Base-by-base conservation (phyloP, 1,140 invertebrate genomes). In the Scaptomyza graminum region DNA sequence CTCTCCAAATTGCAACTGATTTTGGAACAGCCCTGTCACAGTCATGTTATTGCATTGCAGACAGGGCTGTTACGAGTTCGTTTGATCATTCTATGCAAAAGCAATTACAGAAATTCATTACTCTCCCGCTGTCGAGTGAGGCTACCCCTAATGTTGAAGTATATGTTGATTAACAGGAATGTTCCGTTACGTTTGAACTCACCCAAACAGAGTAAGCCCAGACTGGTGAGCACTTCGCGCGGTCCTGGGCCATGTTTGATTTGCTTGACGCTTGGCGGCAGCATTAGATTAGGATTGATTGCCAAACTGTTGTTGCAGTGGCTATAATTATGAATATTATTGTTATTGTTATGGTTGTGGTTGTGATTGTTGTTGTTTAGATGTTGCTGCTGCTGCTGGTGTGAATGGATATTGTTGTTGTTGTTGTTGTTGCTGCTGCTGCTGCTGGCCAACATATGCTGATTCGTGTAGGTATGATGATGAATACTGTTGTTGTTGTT, bases 181-280 rank as follows among this genome's bases (percentile, higher is more conserved):
- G 28, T 22, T 22, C 2, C 5, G 0, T 28, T 5, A 28, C 12
- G 8, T 1, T 31, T 16, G 28, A 7, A 31, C 79, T 87, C 54
- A 92, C 91, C 91, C 50, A 98, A 93, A 79, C 96, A 97, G 54
- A 97, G 91, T n/a, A 97, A 90, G 1, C 96, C 97, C 37, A 98
- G 92, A 25, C 96, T 97, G 3, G 96, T 96, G n/a, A 98, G 92
- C 87, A 96, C 96, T 91, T 97, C 96, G 73, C 91, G 77, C 0
- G 91, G 90, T 44, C 90, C 90, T 16, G 90, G 79, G 9, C 87
- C 89, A 54, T 90, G 78, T 63, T 91, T 90, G 8, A 65, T 43
- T 16, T 74, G 57, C 68, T 91, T 88, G 8, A 62, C 60, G 13
- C 68, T 65, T 25, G 56, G 41, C 28, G 74, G 67, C 49, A 72